Evolutionary conservation across 2,888 invertebrate genomes (phyloP).

Genomic region (Eilema sororculum): DNA sequence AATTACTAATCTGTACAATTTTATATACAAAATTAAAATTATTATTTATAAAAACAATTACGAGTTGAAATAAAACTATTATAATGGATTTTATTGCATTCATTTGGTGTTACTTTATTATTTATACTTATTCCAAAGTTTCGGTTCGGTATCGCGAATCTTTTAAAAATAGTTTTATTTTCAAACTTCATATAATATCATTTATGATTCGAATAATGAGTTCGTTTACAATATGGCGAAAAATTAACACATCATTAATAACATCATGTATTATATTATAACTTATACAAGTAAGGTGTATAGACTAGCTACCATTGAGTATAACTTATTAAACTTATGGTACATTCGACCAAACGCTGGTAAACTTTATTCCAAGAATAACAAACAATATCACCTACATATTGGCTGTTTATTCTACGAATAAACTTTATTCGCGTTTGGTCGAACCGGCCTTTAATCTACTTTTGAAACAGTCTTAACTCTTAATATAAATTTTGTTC

Average conservation of each 20-base stretch:
- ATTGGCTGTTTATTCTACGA: no score
- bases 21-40: not conserved
- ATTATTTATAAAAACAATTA: not conserved
- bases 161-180: not conserved
- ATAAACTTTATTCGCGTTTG: no score
- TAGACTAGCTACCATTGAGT: conserved; percentile 14
- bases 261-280: not conserved
- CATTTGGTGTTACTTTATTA: not conserved
- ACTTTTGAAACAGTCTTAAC: not conserved
- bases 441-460: no score
- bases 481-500: not conserved
- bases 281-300: not conserved
- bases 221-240: not conserved
- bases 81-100: not conserved
- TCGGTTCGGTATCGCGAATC: no score
- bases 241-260: not conserved
- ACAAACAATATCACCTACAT: no score
- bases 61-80: not conserved
- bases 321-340: conserved; percentile 4
- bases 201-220: no score
- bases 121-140: not conserved
- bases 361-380: no score
- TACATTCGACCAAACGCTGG: no score
- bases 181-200: not conserved
- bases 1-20: no score